Evolutionary conservation across 2,888 invertebrate genomes (phyloP), one percentile per base, ranked within the genome.

Genomic region (Macrosoma leucophasiata): DNA sequence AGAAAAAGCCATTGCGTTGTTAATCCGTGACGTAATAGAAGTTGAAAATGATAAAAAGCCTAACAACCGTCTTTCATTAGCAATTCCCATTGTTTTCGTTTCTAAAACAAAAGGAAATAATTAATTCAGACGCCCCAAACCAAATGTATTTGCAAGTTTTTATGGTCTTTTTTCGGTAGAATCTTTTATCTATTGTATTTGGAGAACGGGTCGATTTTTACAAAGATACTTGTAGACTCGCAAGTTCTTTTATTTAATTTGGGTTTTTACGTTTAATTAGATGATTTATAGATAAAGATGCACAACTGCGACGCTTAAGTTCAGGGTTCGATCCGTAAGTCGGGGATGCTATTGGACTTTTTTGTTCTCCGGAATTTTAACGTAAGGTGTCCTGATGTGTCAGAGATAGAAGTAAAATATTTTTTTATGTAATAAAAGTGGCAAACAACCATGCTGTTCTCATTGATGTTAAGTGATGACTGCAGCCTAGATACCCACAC

Each of bases 61-160:
- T 17, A 17, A 27, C 17, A 17, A 17, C 26, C 26, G 26, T 17
- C 26, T 17, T 44, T 50, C 38, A 48, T 50, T 48, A 43, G 41
- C 33, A 13, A 39, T 32, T 42, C 33, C 21, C 31, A 44, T 50
- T 48, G 49, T 50, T n/a, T n/a, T n/a, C n/a, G n/a, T n/a, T n/a
- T 39, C 42, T 29, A 14, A 3, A 21, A 19, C 39, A 43, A 43
- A 39, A 43, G 36, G 36, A 43, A 41, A 42, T 45, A 42, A 43
- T 45, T 45, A 45, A 45, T 49, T 44, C 36, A 34, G 37, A 41
- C 38, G 36, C 28, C 31, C 15, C 33, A 33, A 38, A 36, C 25
- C 26, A 44, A 42, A 17, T 40, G 26, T 34, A 24, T 30, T 35
- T 30, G 27, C 36, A 24, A 29, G 36, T 39, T 35, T 32, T 28